Base-by-base conservation (phyloP, 1,140 invertebrate species). In the Brachionus asplanchnoidis region DNA sequence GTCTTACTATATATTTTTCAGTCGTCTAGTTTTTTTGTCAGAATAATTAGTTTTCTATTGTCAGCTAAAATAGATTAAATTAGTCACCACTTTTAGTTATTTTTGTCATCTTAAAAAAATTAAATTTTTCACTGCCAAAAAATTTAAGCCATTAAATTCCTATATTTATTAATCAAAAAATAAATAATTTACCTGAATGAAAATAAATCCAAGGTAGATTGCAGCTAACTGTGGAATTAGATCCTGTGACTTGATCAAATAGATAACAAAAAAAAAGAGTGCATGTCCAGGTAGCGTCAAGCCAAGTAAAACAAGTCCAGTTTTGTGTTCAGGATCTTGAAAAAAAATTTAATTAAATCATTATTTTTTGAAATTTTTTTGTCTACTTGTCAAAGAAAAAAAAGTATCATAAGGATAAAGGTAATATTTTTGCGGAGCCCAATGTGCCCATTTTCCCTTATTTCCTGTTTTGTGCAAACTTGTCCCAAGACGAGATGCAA, bases 231-330 rank as follows among this genome's bases (percentile, higher is more conserved):
- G 93, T 95, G 66, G 95, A 87, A 91, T 93, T 93, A 68, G 94
- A 94, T 87, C 95, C 93, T 20, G 7, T 17, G 14, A 11, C 14
- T 68, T 42, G 23, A 90, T 87, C 93, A 95, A 87, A 93, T 93
- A 87, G 14, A 97, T 97, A 1, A 94, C 93, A 87, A 95, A 95
- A 86, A 94, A 93, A 90, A 97, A 97, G 86, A 96, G 93, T 56
- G 97, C 90, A 88, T 98, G 97, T 1, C 95, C 95, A 14, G 97
- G 96, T 84, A 98, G 92, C 0, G 97, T 95, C 92, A 97, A 93
- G 40, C 93, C 88, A 85, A 97, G 89, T 73, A 98, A 89, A 60
- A 97, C 93, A 88, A 94, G 92, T 12, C 95, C 93, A 42, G 95
- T 95, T 87, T 92, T 91, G 9, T 89, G 84, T 77, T 87, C 87